Base-by-base conservation (phyloP, 2,888 invertebrate genomes). In the Ophion ventricosus region DNA sequence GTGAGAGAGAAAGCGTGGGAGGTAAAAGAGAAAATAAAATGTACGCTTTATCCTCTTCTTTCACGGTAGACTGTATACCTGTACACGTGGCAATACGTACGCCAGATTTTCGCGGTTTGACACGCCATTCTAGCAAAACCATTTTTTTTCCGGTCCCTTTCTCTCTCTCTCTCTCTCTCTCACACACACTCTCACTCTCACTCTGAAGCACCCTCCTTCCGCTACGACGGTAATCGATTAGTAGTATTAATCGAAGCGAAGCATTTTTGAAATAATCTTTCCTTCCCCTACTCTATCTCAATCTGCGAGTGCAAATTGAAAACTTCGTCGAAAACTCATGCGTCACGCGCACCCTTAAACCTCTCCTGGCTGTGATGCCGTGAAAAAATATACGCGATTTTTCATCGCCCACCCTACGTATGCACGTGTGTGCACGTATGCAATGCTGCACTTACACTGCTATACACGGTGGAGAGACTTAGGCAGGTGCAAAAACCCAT, bases 191-290 rank as follows among this genome's bases (percentile, higher is more conserved):
- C 11, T 5, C 56, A 11, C 26, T 26, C 14, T 20, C 29, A 8
- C 20, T 35, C 29, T 25, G 11, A 10, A 69, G 35, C 14, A 10
- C 1, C 43, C 73, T 20, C 73, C 43, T 73, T 72, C 57, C 57
- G 35, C 23, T 40, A 73, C 43, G 17, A 5, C 59, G 61, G 43
- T 61, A 61, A 73, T 73, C 61, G 73, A 73, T 73, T 26, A 73
- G 43, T 26, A 25, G 40, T 10, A 73, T 61, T 25, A 61, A 73
- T 73, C 73, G 61, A 43, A 73, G 17, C 73, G 35, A 23, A 57
- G 23, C 40, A n/a, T 43, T 61, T 59, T 61, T 59, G 10, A 3
- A 26, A 17, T 69, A 3, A 17, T 17, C n/a, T 54, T 57, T 35
- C 8, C 29, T 61, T 35, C 26, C 17, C 29, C 5, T 10, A 29